These are phyloP conservation scores for Hirtodrosophila alboralis DNA, from an alignment of 2,888 invertebrate genomes.

Conservation along the genomic window DNA sequence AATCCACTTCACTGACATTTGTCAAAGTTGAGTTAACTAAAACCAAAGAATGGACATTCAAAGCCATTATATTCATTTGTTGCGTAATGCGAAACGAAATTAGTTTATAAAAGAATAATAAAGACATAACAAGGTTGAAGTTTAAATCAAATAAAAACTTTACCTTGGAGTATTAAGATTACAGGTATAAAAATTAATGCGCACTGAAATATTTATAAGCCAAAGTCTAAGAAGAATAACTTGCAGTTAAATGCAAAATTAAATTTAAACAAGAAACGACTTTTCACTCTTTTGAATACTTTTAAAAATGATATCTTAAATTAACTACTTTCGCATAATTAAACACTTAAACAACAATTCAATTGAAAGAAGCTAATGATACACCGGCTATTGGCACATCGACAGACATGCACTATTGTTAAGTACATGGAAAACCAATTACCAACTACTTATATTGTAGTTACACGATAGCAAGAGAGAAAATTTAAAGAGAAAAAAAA, in stretches of 20 bases:
- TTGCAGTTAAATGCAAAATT: too few species aligned
- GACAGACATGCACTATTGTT: too few species aligned
- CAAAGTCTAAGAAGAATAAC: too few species aligned
- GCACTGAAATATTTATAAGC: too few species aligned
- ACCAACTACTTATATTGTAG: conserved; percentile 24
- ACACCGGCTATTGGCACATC: not conserved
- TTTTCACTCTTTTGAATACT: too few species aligned
- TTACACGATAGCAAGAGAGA: conserved; percentile 14
- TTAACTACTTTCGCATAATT: too few species aligned
- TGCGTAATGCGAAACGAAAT: conserved; percentile 25
- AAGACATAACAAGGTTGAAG: too few species aligned
- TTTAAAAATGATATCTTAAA: too few species aligned
- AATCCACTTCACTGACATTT: conserved; percentile 65
- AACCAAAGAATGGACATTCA: conserved; percentile 9
- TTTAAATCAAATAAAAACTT: conserved; percentile 1
- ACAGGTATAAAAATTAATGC: too few species aligned
- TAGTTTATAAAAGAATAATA: conserved; percentile 11
- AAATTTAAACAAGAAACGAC: too few species aligned
- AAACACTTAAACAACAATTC: too few species aligned
- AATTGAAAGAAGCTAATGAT: not conserved
- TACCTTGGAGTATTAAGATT: too few species aligned
- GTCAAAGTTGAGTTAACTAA: conserved; percentile 44
- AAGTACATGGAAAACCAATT: conserved; percentile 50
- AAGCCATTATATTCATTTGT: conserved; percentile 37
- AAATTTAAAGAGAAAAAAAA: not conserved